phyloP scores from a whole-genome alignment of 2,113 vertebrate genomes.

The Pterophyllum scalare region DNA sequence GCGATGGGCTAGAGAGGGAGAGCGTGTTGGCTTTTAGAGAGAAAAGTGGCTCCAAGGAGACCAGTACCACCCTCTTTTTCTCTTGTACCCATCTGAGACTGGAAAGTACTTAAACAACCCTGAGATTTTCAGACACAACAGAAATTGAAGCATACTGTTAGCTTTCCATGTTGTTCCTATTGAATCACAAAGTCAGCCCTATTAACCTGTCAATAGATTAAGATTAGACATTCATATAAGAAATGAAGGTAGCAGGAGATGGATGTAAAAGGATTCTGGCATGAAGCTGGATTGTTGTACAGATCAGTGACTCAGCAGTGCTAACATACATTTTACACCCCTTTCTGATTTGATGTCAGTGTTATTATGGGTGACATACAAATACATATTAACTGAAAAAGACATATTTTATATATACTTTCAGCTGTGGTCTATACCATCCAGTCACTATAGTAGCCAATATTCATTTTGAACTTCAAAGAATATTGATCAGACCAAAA shows the following conservation, averaged over 20 bases:
- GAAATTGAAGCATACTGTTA: neutral
- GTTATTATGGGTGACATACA: slow-evolving; percentile 1
- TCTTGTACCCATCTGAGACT: slow-evolving; percentile 12
- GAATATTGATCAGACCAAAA: neutral
- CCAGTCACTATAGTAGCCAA: neutral
- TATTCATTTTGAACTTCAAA: neutral
- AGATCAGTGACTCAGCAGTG: neutral
- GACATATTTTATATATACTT: neutral
- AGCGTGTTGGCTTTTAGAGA: slow-evolving; percentile 21
- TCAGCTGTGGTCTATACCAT: neutral
- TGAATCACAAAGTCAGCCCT: neutral
- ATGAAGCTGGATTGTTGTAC: neutral
- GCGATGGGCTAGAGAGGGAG: neutral
- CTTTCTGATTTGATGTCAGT: slow-evolving; percentile 17
- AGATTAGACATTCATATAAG: slow-evolving; percentile 5
- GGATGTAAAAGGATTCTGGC: neutral
- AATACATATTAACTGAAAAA: slow-evolving; percentile 6
- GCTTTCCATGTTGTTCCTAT: neutral
- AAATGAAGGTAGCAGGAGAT: neutral
- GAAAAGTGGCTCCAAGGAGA: slow-evolving; percentile 25
- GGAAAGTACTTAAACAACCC: slow-evolving; percentile 29
- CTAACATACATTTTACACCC: slow-evolving; percentile 4
- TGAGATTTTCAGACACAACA: neutral
- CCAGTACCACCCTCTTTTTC: neutral
- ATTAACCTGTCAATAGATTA: neutral